A percentile compares a stretch with the other conserved stretches of the same genome.
Conservation (phyloP, 2,888 invertebrate genomes). For the Ferdinandea cuprea region DNA sequence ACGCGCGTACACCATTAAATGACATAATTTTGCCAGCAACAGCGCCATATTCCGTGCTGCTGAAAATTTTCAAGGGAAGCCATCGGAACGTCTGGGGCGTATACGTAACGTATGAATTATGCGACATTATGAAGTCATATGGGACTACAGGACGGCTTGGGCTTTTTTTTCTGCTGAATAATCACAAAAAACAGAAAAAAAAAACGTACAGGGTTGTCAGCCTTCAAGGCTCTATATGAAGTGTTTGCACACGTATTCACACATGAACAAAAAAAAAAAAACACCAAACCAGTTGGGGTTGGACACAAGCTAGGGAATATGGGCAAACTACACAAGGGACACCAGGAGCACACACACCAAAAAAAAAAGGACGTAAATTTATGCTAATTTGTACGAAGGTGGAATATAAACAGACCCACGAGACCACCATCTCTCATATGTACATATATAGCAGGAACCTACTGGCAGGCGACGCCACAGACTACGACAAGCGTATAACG, state of each 20-base stretch:
- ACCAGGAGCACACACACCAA: constrained; percentile 11
- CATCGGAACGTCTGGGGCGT: constrained; percentile 45
- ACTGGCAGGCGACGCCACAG: constrained; percentile 2
- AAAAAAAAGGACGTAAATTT: constrained; percentile 52
- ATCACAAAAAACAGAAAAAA: constrained; percentile 45
- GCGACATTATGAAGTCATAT: constrained; percentile 71
- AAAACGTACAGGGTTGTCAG: constrained; percentile 9
- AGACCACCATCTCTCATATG: too few species aligned
- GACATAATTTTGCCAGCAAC: constrained; percentile 59
- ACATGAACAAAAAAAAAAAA: too few species aligned
- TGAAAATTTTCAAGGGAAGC: constrained; percentile 15
- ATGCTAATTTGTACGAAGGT: constrained; percentile 72
- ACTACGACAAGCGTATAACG: background rate
- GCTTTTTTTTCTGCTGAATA: constrained; percentile 40
- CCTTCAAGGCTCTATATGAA: constrained; percentile 17
- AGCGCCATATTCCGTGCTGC: constrained; percentile 18
- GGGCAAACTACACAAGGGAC: constrained; percentile 7
- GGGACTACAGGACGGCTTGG: constrained; percentile 44
- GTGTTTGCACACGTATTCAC: background rate
- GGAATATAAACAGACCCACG: constrained; percentile 65
- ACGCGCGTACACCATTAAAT: constrained; percentile 25
- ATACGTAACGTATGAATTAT: constrained; percentile 62
- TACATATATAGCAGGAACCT: constrained; percentile 17
- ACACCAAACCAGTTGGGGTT: too few species aligned
- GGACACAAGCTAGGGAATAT: constrained; percentile 19